phyloP scores from a whole-genome alignment of 1,140 invertebrate species.

The Thaumetopoea pityocampa region DNA sequence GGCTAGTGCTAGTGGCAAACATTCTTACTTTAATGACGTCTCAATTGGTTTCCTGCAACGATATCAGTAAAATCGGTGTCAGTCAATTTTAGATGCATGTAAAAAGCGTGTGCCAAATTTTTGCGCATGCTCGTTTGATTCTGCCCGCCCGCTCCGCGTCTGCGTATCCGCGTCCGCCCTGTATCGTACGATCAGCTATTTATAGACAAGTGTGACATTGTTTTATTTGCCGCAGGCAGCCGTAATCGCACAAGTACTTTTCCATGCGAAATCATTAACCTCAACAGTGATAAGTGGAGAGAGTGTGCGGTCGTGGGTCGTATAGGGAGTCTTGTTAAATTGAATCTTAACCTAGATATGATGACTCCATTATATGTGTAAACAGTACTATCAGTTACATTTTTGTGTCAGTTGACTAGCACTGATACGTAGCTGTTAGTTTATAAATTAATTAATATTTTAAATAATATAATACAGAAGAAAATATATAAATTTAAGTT shows the following conservation, averaged over 20 bases:
- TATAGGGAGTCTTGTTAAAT: slow-evolving; percentile 7
- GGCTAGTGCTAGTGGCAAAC: neutral
- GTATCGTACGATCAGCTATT: slow-evolving; percentile 39
- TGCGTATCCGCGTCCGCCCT: slow-evolving; percentile 26
- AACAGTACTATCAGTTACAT: no score
- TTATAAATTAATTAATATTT: no score
- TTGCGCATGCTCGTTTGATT: slow-evolving; percentile 19
- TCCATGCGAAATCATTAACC: slow-evolving; percentile 63
- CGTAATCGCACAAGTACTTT: slow-evolving; percentile 48
- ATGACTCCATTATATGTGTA: neutral
- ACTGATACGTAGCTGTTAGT: no score
- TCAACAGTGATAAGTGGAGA: slow-evolving; percentile 45
- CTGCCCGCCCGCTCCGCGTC: slow-evolving; percentile 26
- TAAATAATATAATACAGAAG: no score
- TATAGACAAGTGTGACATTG: slow-evolving; percentile 58
- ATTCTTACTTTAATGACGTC: neutral
- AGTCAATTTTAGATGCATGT: slow-evolving; percentile 47
- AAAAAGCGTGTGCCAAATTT: slow-evolving; percentile 52
- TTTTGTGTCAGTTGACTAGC: no score
- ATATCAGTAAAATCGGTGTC: slow-evolving; percentile 25
- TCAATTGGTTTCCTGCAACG: slow-evolving; percentile 1
- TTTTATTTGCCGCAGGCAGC: slow-evolving; percentile 43
- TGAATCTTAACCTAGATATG: slow-evolving; percentile 2
- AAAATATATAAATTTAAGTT: no score
- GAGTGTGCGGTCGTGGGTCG: slow-evolving; percentile 31